phyloP scores from a whole-genome alignment of 2,113 vertebrate species.

The Anser brachyrhynchus region DNA sequence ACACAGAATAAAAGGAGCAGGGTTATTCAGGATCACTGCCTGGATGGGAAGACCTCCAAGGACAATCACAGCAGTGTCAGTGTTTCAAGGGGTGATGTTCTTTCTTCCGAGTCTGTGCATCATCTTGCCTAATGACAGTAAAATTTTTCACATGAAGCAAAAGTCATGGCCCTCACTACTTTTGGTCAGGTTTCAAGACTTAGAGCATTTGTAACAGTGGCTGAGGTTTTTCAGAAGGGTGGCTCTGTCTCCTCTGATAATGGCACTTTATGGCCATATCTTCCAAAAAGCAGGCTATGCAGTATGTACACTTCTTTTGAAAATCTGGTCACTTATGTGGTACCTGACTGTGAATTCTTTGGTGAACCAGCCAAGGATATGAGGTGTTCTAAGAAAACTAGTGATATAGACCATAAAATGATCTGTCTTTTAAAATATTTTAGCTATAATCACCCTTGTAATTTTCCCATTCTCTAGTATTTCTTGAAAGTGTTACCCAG shows the following conservation, averaged over 20 bases:
- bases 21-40: constrained; percentile 43
- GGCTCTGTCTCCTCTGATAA: not conserved
- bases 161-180: not conserved
- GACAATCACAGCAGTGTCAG: not conserved
- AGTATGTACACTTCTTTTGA: not conserved
- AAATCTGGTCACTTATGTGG: not conserved
- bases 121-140: constrained; percentile 29
- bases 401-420: not conserved
- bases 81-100: not conserved
- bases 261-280: rapidly evolving
- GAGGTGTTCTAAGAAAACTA: not conserved
- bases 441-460: not conserved
- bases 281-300: not conserved
- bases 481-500: not conserved
- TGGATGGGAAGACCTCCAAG: constrained; percentile 49
- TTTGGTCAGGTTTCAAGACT: not conserved
- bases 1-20: not conserved
- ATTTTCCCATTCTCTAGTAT: not conserved
- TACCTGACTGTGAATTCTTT: not conserved
- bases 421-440: not conserved
- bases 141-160: not conserved
- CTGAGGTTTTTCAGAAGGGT: not conserved
- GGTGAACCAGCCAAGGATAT: not conserved
- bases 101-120: not conserved
- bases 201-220: not conserved